Evolutionary conservation across 2,113 vertebrate species (phyloP), one percentile per base, ranked within the genome.

Genomic region (Amphilophus citrinellus): DNA sequence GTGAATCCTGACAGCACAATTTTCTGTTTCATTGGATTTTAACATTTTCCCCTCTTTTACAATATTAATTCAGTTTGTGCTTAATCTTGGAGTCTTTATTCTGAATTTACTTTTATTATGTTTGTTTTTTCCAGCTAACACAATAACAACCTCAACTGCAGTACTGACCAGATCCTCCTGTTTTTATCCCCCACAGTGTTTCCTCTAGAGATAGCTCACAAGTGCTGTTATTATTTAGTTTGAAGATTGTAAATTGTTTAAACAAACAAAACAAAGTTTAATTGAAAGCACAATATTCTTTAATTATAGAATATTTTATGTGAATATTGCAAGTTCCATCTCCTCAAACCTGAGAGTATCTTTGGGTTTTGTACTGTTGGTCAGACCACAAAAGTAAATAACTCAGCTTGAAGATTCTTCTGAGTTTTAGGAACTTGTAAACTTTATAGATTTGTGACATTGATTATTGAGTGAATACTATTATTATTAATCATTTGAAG

Each of bases 91-190:
- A 10, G 20, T 35, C 10, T 80, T 60, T 37, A 10, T 75, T 75
- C 15, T 53, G 11, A 71, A 11, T 71, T 71, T 71, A 13, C 17
- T 71, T 71, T 32, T 53, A 71, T 27, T 71, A 18, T 50, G 22
- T 71, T 71, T 53, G 44, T 6, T 53, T 50, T 50, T 71, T 71
- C 35, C 66, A 71, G 44, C 42, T 71, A 71, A 71, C 44, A 50
- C 42, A 71, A 13, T 53, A 71, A 71, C 66, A 71, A 18, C 44
- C 44, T 71, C 66, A 71, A 27, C 15, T 71, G 24, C 44, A 53
- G 24, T 53, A 53, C 66, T 71, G 44, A 71, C 44, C n/a, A 32
- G 20, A 71, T 20, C 2, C 6, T 7, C 32, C 47, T 32, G 24
- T 53, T 71, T 53, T 53, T 32, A 53, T 53, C 44, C 10, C 44